phyloP scores from a whole-genome alignment of 2,888 invertebrate genomes.

The Chydorus sphaericus region DNA sequence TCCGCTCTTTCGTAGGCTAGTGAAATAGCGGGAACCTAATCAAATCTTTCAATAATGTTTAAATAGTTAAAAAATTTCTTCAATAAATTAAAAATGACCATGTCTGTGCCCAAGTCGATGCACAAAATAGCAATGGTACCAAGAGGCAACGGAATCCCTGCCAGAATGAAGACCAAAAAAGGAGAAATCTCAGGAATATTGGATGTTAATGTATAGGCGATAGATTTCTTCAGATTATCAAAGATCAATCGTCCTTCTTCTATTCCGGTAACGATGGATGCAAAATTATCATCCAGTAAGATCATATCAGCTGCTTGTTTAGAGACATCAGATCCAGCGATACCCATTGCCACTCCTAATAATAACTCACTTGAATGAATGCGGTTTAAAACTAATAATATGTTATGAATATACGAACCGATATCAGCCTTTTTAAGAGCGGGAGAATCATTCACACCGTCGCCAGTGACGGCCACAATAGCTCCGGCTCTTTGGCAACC shows the following conservation, averaged over 20 bases:
- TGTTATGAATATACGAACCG: slow-evolving; percentile 52
- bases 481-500: slow-evolving; percentile 61
- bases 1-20: slow-evolving; percentile 83
- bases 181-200: slow-evolving; percentile 98
- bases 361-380: neutral
- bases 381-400: too few species aligned
- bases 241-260: slow-evolving; percentile 91
- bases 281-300: slow-evolving; percentile 94
- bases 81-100: too few species aligned
- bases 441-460: slow-evolving; percentile 43
- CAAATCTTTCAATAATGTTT: slow-evolving; percentile 12
- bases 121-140: slow-evolving; percentile 96
- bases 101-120: slow-evolving; percentile 98
- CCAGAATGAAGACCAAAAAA: slow-evolving; percentile 89
- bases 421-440: slow-evolving; percentile 42
- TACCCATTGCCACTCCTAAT: slow-evolving; percentile 73
- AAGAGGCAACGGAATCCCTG: slow-evolving; percentile 85
- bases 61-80: too few species aligned
- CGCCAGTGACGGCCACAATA: slow-evolving; percentile 70
- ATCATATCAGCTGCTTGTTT: slow-evolving; percentile 99
- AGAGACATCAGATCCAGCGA: slow-evolving; percentile 84
- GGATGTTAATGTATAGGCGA: slow-evolving; percentile 90
- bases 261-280: slow-evolving; percentile 90
- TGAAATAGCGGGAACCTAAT: slow-evolving; percentile 86
- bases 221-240: slow-evolving; percentile 96